Percentiles rank a stretch among this genome's conserved stretches.
Conservation (phyloP, 64 coral and sea anemone genomes). For the Porites australiensis region DNA sequence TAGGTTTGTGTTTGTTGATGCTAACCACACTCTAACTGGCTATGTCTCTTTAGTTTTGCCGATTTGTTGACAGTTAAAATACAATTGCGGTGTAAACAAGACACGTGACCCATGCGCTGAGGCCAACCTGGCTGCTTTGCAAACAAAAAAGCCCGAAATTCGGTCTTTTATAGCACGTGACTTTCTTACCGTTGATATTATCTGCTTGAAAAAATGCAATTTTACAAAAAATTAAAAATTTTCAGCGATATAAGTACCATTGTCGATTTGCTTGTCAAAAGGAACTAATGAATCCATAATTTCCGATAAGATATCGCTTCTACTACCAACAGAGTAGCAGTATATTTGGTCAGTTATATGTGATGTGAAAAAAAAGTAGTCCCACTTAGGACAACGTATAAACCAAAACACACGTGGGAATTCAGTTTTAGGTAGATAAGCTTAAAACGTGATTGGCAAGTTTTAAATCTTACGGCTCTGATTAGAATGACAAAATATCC, state of each 20-base stretch:
- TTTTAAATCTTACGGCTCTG: background rate
- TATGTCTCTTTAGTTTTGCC: constrained; percentile 3
- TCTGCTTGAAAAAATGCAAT: background rate
- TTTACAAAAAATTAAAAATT: background rate
- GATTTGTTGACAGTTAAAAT: constrained; percentile 19
- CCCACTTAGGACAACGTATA: background rate
- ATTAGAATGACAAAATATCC: background rate
- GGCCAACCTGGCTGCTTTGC: background rate
- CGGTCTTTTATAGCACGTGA: too few relatives aligned
- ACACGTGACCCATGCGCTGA: constrained; percentile 12
- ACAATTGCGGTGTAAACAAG: background rate
- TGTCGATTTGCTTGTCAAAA: background rate
- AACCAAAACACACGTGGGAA: background rate
- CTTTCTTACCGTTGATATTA: too few relatives aligned
- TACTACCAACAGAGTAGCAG: background rate
- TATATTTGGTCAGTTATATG: background rate
- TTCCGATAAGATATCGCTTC: background rate
- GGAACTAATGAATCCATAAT: too few relatives aligned
- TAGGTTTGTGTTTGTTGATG: background rate
- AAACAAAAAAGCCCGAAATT: too few relatives aligned
- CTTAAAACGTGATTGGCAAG: background rate
- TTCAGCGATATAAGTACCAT: too few relatives aligned
- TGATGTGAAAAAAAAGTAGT: background rate
- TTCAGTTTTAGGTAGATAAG: background rate
- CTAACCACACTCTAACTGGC: background rate